A percentile compares a stretch with the other conserved stretches of the same genome.
Evolutionary conservation across 2,888 invertebrate genomes (phyloP).

Genomic region (Bedellia somnulentella): DNA sequence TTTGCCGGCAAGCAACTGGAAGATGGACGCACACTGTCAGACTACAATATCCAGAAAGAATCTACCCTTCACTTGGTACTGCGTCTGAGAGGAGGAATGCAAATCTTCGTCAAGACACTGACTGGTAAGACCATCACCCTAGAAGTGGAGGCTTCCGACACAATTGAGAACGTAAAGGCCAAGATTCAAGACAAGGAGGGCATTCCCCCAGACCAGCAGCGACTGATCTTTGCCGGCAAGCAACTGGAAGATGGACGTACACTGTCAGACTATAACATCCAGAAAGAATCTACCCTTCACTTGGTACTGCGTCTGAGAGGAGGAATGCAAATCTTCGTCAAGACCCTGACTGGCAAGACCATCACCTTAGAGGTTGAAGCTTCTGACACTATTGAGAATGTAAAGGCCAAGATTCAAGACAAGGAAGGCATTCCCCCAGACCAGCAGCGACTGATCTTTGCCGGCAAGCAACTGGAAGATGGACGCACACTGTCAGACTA

Average conservation of each 20-base stretch:
- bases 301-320: slow-evolving; percentile 10
- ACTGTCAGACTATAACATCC: slow-evolving; percentile 11
- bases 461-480: slow-evolving; percentile 11
- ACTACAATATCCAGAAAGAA: slow-evolving; percentile 7
- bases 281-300: slow-evolving; percentile 12
- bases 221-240: slow-evolving; percentile 11
- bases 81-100: slow-evolving; percentile 5
- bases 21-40: slow-evolving; percentile 5
- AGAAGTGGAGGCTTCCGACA: slow-evolving; percentile 11
- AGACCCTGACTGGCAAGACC: slow-evolving; percentile 11
- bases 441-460: slow-evolving; percentile 10
- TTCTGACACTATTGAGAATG: slow-evolving; percentile 11
- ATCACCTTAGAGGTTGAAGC: slow-evolving; percentile 11
- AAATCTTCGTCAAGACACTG: slow-evolving; percentile 8
- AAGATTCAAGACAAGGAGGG: slow-evolving; percentile 13
- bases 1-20: slow-evolving; percentile 77
- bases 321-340: slow-evolving; percentile 11
- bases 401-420: slow-evolving; percentile 11
- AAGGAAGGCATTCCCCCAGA: slow-evolving; percentile 12
- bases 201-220: slow-evolving; percentile 12
- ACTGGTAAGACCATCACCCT: slow-evolving; percentile 12
- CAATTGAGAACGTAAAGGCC: slow-evolving; percentile 12
- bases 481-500: slow-evolving; percentile 11
- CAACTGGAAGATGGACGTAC: slow-evolving; percentile 12
- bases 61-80: slow-evolving; percentile 6